Conservation (phyloP, 2,797 vertebrate species). For the Phoeniculus purpureus region DNA sequence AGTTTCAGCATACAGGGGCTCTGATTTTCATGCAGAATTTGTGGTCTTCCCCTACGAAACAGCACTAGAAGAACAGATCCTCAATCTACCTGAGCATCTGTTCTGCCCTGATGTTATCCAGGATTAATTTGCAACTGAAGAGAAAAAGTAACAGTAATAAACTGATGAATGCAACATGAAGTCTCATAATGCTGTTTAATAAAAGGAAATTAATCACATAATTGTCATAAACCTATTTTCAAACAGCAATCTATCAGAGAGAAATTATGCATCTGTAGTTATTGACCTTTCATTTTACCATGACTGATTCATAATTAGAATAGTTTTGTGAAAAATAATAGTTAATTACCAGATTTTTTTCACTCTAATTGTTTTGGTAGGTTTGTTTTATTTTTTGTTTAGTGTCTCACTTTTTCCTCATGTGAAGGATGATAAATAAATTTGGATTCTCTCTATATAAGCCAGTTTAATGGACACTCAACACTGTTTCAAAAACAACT, state of each 20-base stretch:
- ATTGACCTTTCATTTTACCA: conserved; percentile 82
- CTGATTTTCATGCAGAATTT: not conserved
- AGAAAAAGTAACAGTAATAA: conserved; percentile 74
- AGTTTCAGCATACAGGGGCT: not conserved
- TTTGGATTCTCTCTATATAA: not conserved
- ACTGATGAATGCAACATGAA: conserved; percentile 80
- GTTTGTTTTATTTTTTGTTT: conserved; percentile 30
- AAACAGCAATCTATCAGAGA: conserved; percentile 81
- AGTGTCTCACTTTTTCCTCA: conserved; percentile 22
- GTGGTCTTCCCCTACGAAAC: not conserved
- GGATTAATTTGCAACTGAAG: conserved; percentile 68
- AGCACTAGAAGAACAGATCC: not conserved
- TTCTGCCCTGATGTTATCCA: conserved; percentile 55
- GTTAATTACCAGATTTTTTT: conserved; percentile 79
- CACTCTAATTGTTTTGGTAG: conserved; percentile 69
- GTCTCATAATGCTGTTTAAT: conserved; percentile 80
- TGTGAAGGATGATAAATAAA: not conserved
- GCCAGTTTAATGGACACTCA: not conserved
- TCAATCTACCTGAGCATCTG: conserved; percentile 40
- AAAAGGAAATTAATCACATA: conserved; percentile 83
- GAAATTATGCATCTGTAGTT: conserved; percentile 83
- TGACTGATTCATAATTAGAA: conserved; percentile 80
- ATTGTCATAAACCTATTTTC: conserved; percentile 83
- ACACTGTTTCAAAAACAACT: conserved; percentile 2
- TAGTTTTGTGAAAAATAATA: conserved; percentile 78